Evolutionary conservation across 2,888 invertebrate species (phyloP).

Genomic region (Athalia rosae): DNA sequence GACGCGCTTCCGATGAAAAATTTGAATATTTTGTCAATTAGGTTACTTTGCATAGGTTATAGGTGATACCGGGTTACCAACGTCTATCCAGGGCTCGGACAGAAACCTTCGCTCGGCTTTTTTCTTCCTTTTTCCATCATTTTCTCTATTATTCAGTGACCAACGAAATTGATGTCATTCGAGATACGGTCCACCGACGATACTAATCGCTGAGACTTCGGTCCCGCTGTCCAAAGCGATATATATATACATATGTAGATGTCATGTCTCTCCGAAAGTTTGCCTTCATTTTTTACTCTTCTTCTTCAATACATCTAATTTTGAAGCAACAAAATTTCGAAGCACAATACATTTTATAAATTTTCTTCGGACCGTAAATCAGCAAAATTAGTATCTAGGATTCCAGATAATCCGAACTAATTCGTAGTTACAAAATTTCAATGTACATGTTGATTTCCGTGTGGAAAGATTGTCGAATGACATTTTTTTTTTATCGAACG

Average conservation of each 20-base stretch:
- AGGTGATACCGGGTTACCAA: slow-evolving; percentile 19
- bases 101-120: slow-evolving; percentile 1
- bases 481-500: no score
- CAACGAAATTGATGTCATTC: slow-evolving; percentile 37
- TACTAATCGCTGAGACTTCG: slow-evolving; percentile 25
- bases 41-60: slow-evolving; percentile 68
- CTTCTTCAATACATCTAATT: neutral
- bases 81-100: slow-evolving; percentile 3
- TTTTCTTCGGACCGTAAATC: no score
- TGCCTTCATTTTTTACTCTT: neutral
- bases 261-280: neutral
- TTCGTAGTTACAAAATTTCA: no score
- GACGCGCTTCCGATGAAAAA: slow-evolving; percentile 47
- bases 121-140: neutral
- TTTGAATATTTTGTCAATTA: slow-evolving; percentile 71
- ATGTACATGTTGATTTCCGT: no score
- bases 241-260: slow-evolving; percentile 29
- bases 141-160: slow-evolving; percentile 23
- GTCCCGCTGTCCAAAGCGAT: slow-evolving; percentile 12
- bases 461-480: no score
- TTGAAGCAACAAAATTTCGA: no score
- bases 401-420: no score
- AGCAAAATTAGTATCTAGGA: no score
- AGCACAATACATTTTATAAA: no score
- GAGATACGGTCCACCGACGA: slow-evolving; percentile 28